Evolutionary conservation across 1,140 invertebrate species (phyloP).

Genomic region (Zaprionus nigranus): DNA sequence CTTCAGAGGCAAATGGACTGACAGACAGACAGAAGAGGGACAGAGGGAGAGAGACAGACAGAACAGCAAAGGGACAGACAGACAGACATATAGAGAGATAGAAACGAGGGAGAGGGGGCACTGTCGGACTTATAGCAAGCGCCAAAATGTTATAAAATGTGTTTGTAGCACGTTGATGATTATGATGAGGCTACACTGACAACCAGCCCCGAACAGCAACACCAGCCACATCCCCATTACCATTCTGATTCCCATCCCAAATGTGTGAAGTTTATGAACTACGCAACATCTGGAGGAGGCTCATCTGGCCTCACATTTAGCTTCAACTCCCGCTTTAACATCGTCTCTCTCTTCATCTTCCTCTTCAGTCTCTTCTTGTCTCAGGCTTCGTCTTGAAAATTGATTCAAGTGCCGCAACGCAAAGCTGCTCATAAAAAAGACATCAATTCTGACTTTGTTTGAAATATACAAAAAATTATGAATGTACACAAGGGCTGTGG

Average conservation of each 20-base stretch:
- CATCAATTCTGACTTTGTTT: constrained; percentile 78
- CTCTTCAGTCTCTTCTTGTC: neutral
- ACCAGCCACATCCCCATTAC: neutral
- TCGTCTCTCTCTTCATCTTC: neutral
- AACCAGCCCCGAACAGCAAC: neutral
- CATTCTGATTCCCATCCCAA: constrained; percentile 35
- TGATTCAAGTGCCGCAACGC: constrained; percentile 71
- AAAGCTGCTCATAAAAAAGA: constrained; percentile 75
- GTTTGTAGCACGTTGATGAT: constrained; percentile 57
- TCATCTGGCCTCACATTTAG: constrained; percentile 7
- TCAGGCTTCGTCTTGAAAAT: constrained; percentile 28
- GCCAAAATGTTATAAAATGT: constrained; percentile 76
- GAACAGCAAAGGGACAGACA: neutral
- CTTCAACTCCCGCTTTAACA: neutral
- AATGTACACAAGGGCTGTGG: neutral
- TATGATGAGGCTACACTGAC: constrained; percentile 43
- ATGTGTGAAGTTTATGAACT: constrained; percentile 81
- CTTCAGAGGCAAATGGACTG: constrained; percentile 43
- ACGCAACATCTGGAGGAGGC: constrained; percentile 53
- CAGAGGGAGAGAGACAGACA: neutral
- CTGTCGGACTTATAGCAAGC: constrained; percentile 41
- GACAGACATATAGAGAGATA: constrained; percentile 8
- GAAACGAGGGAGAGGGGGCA: neutral
- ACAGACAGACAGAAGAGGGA: constrained; percentile 2
- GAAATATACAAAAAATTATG: constrained; percentile 47